A percentile compares a stretch with the other conserved stretches of the same genome.
These are phyloP conservation scores for Penelope pileata DNA, from an alignment of 2,113 vertebrate genomes.

Conservation along the genomic window DNA sequence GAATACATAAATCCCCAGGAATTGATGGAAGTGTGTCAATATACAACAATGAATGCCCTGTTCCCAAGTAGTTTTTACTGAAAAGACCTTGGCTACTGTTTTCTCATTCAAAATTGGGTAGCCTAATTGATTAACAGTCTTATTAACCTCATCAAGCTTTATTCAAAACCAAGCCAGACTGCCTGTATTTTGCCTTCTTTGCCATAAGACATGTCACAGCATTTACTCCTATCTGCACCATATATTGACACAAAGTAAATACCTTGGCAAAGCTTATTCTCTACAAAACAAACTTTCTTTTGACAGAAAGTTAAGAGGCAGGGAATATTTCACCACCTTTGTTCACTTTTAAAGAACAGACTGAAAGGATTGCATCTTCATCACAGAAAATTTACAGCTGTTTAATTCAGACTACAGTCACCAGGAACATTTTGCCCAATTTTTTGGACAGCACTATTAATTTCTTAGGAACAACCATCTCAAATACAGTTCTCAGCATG, in stretches of 20 bases:
- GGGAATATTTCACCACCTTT: background rate
- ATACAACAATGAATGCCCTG: background rate
- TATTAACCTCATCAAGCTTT: background rate
- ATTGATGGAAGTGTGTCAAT: background rate
- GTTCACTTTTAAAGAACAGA: background rate
- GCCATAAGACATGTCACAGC: background rate
- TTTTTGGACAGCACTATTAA: conserved; percentile 3
- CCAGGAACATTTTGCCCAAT: background rate
- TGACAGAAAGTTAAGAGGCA: background rate
- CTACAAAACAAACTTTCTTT: background rate
- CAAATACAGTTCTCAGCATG: background rate
- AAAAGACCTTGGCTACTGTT: background rate
- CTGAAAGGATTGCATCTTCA: background rate
- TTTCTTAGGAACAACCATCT: background rate
- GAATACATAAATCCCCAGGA: background rate
- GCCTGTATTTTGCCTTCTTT: background rate
- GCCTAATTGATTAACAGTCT: background rate
- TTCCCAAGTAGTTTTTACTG: background rate
- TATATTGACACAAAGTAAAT: background rate
- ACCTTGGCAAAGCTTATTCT: background rate
- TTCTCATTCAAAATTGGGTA: background rate
- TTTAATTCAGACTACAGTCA: conserved; percentile 21
- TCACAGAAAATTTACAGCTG: background rate
- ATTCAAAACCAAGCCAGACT: background rate
- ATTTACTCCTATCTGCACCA: background rate